Evolutionary conservation across 2,888 invertebrate genomes (phyloP).

Genomic region (Trimorus sp.): DNA sequence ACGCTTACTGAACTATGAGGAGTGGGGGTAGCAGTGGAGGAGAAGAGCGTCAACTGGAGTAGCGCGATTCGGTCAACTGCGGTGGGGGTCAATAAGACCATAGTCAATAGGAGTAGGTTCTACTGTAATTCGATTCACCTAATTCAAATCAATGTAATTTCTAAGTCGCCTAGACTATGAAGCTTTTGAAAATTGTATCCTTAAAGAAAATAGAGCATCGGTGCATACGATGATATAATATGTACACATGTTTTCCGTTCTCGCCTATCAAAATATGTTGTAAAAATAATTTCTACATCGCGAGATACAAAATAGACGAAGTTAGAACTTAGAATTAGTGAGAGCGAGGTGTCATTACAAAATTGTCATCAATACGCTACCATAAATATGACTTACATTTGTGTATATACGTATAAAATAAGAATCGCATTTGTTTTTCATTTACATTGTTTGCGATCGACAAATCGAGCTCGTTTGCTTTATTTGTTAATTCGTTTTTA

Average conservation of each 20-base stretch:
- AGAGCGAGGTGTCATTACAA: conserved; percentile 37
- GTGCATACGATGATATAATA: conserved; percentile 52
- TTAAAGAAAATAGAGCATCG: conserved; percentile 67
- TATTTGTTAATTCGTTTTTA: background rate
- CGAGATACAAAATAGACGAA: conserved; percentile 67
- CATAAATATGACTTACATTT: conserved; percentile 11
- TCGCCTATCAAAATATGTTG: conserved; percentile 55
- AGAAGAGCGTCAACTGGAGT: too few relatives aligned
- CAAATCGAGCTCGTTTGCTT: too few relatives aligned
- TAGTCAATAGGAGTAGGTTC: too few relatives aligned
- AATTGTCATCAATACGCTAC: too few relatives aligned
- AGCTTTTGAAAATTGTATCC: conserved; percentile 73
- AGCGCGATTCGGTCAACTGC: too few relatives aligned
- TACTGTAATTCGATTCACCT: background rate
- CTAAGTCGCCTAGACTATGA: conserved; percentile 78
- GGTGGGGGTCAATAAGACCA: too few relatives aligned
- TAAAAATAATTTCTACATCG: conserved; percentile 47
- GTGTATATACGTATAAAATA: background rate
- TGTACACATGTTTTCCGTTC: conserved; percentile 57
- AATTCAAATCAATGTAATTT: conserved; percentile 29
- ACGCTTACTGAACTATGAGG: too few relatives aligned
- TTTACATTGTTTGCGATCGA: background rate
- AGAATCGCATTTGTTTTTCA: background rate
- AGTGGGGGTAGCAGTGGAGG: too few relatives aligned
- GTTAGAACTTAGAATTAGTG: conserved; percentile 67